These are phyloP conservation scores for Helarctos malayanus DNA, from an alignment of 2,797 vertebrate species.

Conservation along the genomic window DNA sequence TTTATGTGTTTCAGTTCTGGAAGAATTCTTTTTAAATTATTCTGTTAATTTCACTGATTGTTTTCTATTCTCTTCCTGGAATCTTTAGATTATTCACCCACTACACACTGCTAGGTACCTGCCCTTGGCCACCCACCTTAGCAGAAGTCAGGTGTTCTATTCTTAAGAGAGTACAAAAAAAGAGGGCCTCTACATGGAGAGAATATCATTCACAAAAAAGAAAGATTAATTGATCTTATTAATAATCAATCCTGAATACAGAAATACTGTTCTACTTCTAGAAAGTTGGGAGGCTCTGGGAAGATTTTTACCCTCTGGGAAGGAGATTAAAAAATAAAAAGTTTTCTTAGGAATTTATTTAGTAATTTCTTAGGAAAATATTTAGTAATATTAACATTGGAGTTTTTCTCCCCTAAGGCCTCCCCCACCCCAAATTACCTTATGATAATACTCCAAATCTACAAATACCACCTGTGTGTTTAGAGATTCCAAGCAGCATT, in stretches of 20 bases:
- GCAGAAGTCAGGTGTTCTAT: background rate
- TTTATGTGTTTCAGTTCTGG: background rate
- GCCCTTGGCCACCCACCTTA: background rate
- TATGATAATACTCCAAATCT: background rate
- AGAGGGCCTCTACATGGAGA: background rate
- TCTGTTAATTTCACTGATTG: background rate
- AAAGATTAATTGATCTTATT: background rate
- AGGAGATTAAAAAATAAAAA: background rate
- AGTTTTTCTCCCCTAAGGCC: background rate
- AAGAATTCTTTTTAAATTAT: background rate
- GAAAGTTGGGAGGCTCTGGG: background rate
- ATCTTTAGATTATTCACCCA: background rate
- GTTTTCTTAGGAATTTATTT: background rate
- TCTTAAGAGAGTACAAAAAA: background rate
- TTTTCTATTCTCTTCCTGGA: background rate
- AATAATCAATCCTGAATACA: background rate
- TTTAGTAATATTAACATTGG: background rate
- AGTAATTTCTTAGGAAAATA: background rate
- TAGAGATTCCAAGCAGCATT: background rate
- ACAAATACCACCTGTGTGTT: background rate
- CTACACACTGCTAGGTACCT: background rate
- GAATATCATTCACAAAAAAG: background rate
- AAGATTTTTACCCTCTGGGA: background rate
- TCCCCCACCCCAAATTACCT: background rate
- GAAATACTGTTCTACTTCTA: background rate